Conservation (phyloP, 2,113 vertebrate genomes). For the Hassar affinis region DNA sequence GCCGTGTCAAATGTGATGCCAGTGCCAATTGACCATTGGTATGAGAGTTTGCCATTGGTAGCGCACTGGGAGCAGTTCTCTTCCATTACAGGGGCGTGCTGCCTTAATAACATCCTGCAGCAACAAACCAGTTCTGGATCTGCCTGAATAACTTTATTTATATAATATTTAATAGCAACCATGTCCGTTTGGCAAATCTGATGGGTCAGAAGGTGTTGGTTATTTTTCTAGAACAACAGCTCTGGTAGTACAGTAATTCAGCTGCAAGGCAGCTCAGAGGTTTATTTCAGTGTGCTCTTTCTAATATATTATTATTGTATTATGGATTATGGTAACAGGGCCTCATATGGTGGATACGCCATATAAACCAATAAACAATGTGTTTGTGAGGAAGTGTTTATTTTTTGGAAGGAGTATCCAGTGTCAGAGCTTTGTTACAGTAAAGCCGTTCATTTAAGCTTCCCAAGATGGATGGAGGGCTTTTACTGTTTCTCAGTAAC, state of each 20-base stretch:
- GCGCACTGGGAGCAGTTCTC: neutral
- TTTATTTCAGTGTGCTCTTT: neutral
- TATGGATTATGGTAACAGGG: neutral
- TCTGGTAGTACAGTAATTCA: neutral
- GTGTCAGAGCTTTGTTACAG: neutral
- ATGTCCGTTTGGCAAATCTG: neutral
- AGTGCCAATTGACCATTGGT: neutral
- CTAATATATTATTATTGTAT: neutral
- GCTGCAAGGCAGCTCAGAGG: neutral
- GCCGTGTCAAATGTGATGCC: slow-evolving; percentile 1
- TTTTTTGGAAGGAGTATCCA: neutral
- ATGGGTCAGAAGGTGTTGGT: neutral
- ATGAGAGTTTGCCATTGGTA: neutral
- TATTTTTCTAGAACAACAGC: neutral
- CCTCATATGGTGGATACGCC: neutral
- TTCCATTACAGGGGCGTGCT: slow-evolving; percentile 13
- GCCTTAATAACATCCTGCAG: slow-evolving; percentile 15
- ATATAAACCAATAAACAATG: neutral
- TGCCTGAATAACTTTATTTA: slow-evolving; percentile 32
- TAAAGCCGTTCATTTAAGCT: no score
- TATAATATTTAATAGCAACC: neutral
- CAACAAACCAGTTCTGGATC: slow-evolving; percentile 42
- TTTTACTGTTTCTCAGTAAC: no score
- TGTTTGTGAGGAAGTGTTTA: neutral
- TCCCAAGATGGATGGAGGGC: no score